Evolutionary conservation across 1,140 invertebrate genomes (phyloP).

Genomic region (Drosophila erecta): DNA sequence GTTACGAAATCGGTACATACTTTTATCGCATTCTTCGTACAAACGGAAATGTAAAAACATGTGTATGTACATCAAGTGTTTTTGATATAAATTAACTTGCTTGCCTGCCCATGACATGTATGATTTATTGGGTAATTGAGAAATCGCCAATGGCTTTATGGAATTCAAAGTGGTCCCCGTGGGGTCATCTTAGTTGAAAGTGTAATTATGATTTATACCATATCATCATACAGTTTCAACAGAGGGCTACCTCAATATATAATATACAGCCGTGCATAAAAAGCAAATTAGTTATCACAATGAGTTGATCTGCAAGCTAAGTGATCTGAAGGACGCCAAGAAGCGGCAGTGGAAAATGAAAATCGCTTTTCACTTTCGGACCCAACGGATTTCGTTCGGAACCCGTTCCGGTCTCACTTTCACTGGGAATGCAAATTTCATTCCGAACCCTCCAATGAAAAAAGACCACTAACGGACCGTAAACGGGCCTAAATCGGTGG

Average conservation of each 20-base stretch:
- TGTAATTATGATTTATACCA: no score
- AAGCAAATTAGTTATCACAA: neutral
- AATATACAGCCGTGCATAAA: neutral
- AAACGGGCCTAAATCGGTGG: constrained; percentile 23
- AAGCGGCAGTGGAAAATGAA: neutral
- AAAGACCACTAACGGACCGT: constrained; percentile 29
- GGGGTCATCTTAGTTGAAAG: no score
- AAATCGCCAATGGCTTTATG: neutral
- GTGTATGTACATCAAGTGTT: neutral
- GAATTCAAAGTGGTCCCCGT: no score
- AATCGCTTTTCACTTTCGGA: constrained; percentile 3
- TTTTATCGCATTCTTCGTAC: neutral
- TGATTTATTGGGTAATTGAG: neutral
- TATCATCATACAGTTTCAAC: neutral
- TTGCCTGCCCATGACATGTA: no score
- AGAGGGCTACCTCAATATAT: neutral
- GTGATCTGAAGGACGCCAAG: neutral
- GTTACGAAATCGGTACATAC: neutral
- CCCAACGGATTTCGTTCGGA: constrained; percentile 4
- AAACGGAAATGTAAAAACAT: neutral
- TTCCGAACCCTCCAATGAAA: constrained; percentile 19
- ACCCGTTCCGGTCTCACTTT: constrained; percentile 24
- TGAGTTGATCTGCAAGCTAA: neutral
- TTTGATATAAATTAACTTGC: neutral
- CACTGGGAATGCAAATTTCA: constrained; percentile 25